Percentiles rank a stretch among this genome's conserved stretches.
Evolutionary conservation across 2,797 vertebrate species (phyloP).

Genomic region (Bryconaethiops microstoma): DNA sequence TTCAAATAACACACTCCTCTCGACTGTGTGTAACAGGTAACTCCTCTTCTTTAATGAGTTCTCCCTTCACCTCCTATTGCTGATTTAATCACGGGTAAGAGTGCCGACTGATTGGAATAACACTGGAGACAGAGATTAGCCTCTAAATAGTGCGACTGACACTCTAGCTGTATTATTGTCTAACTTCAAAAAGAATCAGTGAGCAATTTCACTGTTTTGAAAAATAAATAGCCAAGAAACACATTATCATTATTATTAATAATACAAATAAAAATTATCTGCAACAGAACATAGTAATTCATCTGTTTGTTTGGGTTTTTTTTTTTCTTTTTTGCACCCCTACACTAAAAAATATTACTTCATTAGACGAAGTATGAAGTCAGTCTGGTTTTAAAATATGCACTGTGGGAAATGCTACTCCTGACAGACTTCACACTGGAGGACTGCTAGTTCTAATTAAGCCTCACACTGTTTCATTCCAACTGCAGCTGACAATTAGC

Average conservation of each 20-base stretch:
- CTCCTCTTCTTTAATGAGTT: not conserved
- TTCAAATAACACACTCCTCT: constrained; percentile 10
- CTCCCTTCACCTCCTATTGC: not conserved
- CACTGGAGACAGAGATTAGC: not conserved
- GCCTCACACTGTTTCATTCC: constrained; percentile 51
- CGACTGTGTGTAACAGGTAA: not conserved
- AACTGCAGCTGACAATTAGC: constrained; percentile 60
- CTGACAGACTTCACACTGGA: constrained; percentile 53
- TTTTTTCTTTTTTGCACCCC: constrained; percentile 15
- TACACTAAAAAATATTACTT: constrained; percentile 27
- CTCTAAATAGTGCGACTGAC: not conserved
- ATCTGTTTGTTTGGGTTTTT: constrained; percentile 18
- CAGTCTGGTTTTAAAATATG: constrained; percentile 27
- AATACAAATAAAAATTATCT: not conserved
- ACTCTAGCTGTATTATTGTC: not conserved
- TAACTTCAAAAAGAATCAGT: not conserved
- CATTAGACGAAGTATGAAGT: constrained; percentile 32
- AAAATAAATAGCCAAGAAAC: not conserved
- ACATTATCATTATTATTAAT: not conserved
- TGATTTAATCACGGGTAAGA: not conserved
- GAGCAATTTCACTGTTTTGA: not conserved
- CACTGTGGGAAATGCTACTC: constrained; percentile 45
- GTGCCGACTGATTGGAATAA: not conserved
- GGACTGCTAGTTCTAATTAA: constrained; percentile 55
- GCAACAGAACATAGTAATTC: constrained; percentile 1